Percentiles rank a stretch among this genome's conserved stretches.
phyloP scores from a whole-genome alignment of 2,888 invertebrate species.

The Mesorhabditis belari region DNA sequence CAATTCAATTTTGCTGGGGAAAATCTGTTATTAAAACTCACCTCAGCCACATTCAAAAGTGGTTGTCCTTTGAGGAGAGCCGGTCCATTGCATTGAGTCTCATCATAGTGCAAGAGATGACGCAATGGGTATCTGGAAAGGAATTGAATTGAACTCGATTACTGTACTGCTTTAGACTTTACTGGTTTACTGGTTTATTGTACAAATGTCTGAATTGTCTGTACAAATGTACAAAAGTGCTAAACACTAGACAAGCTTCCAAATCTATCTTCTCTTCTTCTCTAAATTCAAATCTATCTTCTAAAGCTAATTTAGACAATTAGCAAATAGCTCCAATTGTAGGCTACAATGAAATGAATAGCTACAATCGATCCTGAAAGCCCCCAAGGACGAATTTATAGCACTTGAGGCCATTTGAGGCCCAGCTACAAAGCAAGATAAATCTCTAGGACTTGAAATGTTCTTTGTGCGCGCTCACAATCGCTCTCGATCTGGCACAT shows the following conservation, averaged over 20 bases:
- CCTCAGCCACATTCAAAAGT: slow-evolving; percentile 25
- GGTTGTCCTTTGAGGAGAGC: slow-evolving; percentile 35
- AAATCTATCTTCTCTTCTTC: neutral
- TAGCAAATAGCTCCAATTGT: no score
- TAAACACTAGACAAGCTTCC: neutral
- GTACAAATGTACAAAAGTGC: neutral
- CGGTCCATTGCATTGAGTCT: slow-evolving; percentile 41
- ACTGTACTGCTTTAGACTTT: neutral
- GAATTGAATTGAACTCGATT: neutral
- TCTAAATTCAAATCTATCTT: neutral
- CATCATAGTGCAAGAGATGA: slow-evolving; percentile 36
- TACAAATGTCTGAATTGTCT: neutral
- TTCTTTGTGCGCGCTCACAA: no score
- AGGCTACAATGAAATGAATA: no score
- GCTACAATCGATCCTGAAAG: no score
- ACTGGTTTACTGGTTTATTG: neutral
- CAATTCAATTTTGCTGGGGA: no score
- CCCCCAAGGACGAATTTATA: no score
- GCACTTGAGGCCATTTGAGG: no score
- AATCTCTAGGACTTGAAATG: no score
- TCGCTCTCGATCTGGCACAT: no score
- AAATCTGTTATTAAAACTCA: slow-evolving; percentile 3
- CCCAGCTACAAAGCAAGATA: no score
- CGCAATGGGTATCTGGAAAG: slow-evolving; percentile 28
- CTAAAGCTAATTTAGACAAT: neutral